Evolutionary conservation across 2,888 invertebrate genomes (phyloP), one percentile per base, ranked within the genome.

Genomic region (Polietes domitor): DNA sequence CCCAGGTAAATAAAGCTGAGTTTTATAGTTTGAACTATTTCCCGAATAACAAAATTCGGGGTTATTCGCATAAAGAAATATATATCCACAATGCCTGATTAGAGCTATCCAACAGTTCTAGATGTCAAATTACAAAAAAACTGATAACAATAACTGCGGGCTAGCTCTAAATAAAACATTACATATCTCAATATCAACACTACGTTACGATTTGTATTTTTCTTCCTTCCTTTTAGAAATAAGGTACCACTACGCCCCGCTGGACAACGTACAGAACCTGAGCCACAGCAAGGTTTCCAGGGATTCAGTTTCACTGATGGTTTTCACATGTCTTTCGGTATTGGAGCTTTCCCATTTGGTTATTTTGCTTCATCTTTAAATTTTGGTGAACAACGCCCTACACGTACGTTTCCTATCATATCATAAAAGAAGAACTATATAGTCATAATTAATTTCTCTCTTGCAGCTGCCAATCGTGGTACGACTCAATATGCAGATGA

Each of bases 291-390:
- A 83, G 95, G 94, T 58, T 97, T 97, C 93, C 96, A 96, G 68
- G 96, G 96, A 68, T 97, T 98, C 92, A 96, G 96, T 10, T 96
- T 96, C 92, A 97, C 97, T 73, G 98, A 98, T 91, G 97, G 97
- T 74, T 98, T 98, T 93, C 98, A 98, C 91, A 97, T 99, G 97
- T 98, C 98, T 0, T 99, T 99, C 93, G 99, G 99, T 76, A 99
- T 99, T 89, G 99, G 99, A 82, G 98, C 98, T 87, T 99, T 99
- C 93, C 99, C 99, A 1, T 98, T 99, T 93, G 98, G 98, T 79
- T 97, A 98, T 89, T 98, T 99, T 93, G 97, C 98, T 26, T 98
- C 98, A 43, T 96, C 97, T 32, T 97, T 99, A 90, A 98, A 98
- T 92, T 96, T 98, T 89, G 97, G 97, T 32, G 98, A 97, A 89